A percentile compares a stretch with the other conserved stretches of the same genome.
These are phyloP conservation scores for Callaeas wilsoni DNA, from an alignment of 2,113 vertebrate genomes.

Conservation along the genomic window DNA sequence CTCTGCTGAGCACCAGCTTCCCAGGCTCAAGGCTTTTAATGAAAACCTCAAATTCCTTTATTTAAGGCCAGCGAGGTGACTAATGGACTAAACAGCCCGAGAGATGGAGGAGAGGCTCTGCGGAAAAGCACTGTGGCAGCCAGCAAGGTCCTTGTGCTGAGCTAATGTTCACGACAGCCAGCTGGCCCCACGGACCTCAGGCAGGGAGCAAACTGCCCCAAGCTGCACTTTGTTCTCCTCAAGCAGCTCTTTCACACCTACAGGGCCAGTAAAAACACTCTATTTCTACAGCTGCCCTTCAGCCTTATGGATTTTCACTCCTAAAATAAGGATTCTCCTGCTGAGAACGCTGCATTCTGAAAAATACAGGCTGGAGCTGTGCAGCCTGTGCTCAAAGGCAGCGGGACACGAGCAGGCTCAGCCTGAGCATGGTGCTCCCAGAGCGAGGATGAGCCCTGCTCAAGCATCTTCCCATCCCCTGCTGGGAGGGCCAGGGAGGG, in stretches of 20 bases:
- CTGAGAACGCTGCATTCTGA: background rate
- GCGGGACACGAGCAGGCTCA: background rate
- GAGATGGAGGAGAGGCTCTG: background rate
- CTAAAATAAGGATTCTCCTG: background rate
- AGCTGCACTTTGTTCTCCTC: background rate
- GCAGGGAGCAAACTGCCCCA: background rate
- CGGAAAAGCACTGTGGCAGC: background rate
- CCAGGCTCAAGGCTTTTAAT: background rate
- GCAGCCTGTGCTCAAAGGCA: background rate
- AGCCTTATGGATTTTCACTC: background rate
- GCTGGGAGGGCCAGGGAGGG: background rate
- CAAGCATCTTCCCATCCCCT: background rate
- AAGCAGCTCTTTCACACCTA: background rate
- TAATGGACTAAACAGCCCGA: background rate
- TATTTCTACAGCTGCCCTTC: background rate
- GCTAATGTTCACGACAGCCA: background rate
- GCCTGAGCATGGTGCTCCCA: rapidly evolving
- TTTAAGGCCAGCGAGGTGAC: background rate
- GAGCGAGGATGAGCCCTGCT: background rate
- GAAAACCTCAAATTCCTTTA: background rate
- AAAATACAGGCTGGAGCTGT: background rate
- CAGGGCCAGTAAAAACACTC: background rate
- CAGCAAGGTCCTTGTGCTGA: background rate
- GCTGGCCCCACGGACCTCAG: background rate
- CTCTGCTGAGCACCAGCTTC: background rate